Evolutionary conservation across 2,797 vertebrate species (phyloP).

Genomic region (Xyrichtys novacula): DNA sequence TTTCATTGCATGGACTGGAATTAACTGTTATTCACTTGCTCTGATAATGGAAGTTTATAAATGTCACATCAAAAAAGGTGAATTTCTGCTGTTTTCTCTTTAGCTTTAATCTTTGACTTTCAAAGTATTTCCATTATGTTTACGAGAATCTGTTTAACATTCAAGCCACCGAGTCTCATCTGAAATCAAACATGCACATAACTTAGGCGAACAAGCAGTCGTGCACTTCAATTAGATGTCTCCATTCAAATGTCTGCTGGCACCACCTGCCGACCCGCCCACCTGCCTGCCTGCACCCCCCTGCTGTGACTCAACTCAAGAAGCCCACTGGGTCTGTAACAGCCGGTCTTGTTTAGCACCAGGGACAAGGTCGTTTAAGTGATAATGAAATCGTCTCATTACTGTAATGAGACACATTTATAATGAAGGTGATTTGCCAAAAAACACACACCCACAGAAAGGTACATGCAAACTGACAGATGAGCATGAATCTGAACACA

Average conservation of each 20-base stretch:
- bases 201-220: slow-evolving; percentile 6
- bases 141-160: background rate
- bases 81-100: background rate
- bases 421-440: slow-evolving; percentile 79
- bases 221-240: slow-evolving; percentile 47
- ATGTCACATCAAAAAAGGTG: background rate
- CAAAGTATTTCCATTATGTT: background rate
- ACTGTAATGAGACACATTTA: slow-evolving; percentile 81
- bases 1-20: too few relatives aligned
- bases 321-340: slow-evolving; percentile 64
- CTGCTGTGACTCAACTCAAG: slow-evolving; percentile 50
- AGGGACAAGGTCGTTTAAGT: slow-evolving; percentile 82
- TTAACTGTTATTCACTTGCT: too few relatives aligned
- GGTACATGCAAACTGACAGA: slow-evolving; percentile 42
- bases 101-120: background rate
- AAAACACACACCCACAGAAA: slow-evolving; percentile 21
- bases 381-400: slow-evolving; percentile 86
- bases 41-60: too few relatives aligned
- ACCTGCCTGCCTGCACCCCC: slow-evolving; percentile 36
- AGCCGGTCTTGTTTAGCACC: slow-evolving; percentile 75
- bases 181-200: slow-evolving; percentile 21
- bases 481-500: slow-evolving; percentile 17
- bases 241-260: slow-evolving; percentile 32
- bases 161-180: slow-evolving; percentile 2
- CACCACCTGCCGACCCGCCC: slow-evolving; percentile 52